Base-by-base conservation (phyloP, 2,797 vertebrate species). In the Labeo calbasu region DNA sequence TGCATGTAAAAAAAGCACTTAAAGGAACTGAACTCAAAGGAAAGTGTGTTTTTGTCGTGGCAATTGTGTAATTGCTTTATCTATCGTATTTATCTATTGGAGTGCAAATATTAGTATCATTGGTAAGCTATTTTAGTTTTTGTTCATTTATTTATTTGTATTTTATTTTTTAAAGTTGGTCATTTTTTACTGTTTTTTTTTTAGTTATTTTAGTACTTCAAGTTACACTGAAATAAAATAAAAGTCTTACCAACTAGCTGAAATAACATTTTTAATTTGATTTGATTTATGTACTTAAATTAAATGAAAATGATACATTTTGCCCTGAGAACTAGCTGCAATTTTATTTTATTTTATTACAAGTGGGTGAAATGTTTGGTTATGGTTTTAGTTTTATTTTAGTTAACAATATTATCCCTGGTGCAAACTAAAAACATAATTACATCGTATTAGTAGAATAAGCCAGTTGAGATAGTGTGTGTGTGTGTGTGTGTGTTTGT, bases 401-500 rank as follows among this genome's bases (percentile, higher is more conserved):
- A 51, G 36, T 71, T 13, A 61, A 76, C 46, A 43, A 36, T 12
- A 21, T 25, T 55, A 57, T 46, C 36, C 9, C 25, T 13, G 9
- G 12, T 68, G 46, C 28, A 68, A 79, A 51, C 8, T 57, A 25
- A n/a, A 23, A 70, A 40, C n/a, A 71, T 81, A 36, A 57, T 57
- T 23, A 71, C 53, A 59, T 79, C 63, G 32, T 13, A 23, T 55
- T 28, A 4, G 21, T 50, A 68, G 63, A 65, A 21, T 51, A 32
- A 55, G 3, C 8, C 48, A 57, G 36, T 28, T 28, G 59, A 63
- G 59, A 63, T 28, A 13, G 57, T 25, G 10, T 57, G 71, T 72
- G 55, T 77, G 46, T 70, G 77, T 77, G 65, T 68, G 86, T 81
- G 81, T 66, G 72, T 73, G 79, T 72, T 40, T 77, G 79, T 70